Evolutionary conservation across 30 jellyfish, hydroid and myxozoan species (phyloP).

Genomic region (Pelagia noctiluca): DNA sequence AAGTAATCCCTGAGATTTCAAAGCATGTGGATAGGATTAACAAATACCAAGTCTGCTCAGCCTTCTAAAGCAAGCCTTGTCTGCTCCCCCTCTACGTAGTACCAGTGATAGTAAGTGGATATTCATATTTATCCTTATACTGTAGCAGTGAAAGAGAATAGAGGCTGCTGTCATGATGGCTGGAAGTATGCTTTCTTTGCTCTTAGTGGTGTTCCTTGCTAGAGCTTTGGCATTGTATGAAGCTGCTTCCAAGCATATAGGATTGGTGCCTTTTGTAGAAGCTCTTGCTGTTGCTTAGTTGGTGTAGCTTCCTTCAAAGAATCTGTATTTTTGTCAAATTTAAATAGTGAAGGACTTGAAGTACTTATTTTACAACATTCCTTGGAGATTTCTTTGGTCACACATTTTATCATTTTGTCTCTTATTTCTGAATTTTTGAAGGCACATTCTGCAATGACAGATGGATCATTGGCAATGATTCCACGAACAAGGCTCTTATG

Average conservation of each 20-base stretch:
- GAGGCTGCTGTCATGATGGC: conserved; percentile 49
- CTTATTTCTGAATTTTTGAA: conserved; percentile 35
- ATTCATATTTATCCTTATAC: conserved; percentile 40
- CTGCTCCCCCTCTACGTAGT: conserved; percentile 48
- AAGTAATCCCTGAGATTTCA: conserved; percentile 28
- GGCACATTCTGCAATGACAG: conserved; percentile 46
- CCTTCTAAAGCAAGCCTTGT: conserved; percentile 49
- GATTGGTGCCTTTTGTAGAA: conserved; percentile 35
- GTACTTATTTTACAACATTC: conserved; percentile 35
- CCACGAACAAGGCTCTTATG: conserved; percentile 45
- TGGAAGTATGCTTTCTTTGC: conserved; percentile 47
- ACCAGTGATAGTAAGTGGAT: conserved; percentile 40
- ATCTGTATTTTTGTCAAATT: conserved; percentile 22
- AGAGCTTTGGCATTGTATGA: conserved; percentile 43
- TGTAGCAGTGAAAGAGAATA: conserved; percentile 43
- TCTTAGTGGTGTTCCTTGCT: conserved; percentile 49
- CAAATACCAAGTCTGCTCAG: conserved; percentile 35
- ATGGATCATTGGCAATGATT: conserved; percentile 38
- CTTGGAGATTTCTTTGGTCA: conserved; percentile 38
- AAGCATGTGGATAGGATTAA: conserved; percentile 32
- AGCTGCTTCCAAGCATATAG: conserved; percentile 49
- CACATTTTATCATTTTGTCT: conserved; percentile 26
- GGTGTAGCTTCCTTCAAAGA: conserved; percentile 41
- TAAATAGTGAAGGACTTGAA: conserved; percentile 28
- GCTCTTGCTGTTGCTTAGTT: conserved; percentile 49